These are phyloP conservation scores for Anguilla japonica DNA, from an alignment of 2,113 vertebrate genomes.

Conservation along the genomic window DNA sequence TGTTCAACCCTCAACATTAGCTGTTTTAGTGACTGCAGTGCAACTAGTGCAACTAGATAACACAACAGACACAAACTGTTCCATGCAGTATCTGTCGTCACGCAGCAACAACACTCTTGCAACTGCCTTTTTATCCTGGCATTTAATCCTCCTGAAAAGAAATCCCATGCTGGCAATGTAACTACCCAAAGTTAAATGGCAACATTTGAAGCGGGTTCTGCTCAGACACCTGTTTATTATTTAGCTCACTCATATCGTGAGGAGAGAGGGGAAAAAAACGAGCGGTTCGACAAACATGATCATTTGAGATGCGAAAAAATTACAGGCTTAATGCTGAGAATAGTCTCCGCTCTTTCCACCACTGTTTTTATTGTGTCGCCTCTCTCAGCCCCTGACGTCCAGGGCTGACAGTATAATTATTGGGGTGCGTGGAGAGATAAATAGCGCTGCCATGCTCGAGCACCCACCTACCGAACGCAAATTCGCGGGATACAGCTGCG, in stretches of 20 bases:
- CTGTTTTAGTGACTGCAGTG: too few species aligned
- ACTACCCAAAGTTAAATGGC: not conserved
- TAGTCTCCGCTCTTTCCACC: slow-evolving; percentile 69
- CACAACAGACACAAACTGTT: not conserved
- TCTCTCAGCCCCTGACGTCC: slow-evolving; percentile 66
- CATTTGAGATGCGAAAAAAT: slow-evolving; percentile 74
- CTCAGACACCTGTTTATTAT: slow-evolving; percentile 60
- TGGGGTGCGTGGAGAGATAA: slow-evolving; percentile 73
- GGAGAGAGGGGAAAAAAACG: slow-evolving; percentile 39
- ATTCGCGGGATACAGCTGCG: slow-evolving; percentile 74
- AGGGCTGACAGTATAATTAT: slow-evolving; percentile 82
- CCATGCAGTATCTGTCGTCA: not conserved
- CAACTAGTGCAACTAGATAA: too few species aligned
- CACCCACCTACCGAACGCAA: slow-evolving; percentile 77
- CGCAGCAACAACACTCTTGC: not conserved
- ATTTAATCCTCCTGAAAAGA: not conserved
- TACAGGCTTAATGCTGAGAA: slow-evolving; percentile 73
- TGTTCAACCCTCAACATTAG: too few species aligned
- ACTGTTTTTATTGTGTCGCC: slow-evolving; percentile 71
- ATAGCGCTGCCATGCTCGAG: slow-evolving; percentile 63
- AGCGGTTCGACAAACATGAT: slow-evolving; percentile 69
- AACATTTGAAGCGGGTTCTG: slow-evolving; percentile 1
- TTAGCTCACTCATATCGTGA: slow-evolving; percentile 54
- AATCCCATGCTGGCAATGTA: slow-evolving; percentile 1
- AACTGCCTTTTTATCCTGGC: slow-evolving; percentile 12